Evolutionary conservation across 2,113 vertebrate genomes (phyloP), one percentile per base, ranked within the genome.

Genomic region (Phainopepla nitens): DNA sequence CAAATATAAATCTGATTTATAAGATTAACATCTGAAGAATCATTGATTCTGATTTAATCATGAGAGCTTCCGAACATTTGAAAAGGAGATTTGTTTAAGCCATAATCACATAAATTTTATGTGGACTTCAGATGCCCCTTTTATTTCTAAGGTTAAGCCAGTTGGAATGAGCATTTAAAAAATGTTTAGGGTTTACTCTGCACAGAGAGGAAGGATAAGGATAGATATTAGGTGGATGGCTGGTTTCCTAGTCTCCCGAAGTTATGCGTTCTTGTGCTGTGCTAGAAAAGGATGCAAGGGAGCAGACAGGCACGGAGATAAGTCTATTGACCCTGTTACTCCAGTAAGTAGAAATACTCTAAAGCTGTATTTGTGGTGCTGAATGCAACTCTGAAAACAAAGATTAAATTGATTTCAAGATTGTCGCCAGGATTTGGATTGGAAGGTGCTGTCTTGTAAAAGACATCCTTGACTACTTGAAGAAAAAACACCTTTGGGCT

Each of bases 241-340:
- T 79, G 23, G 4, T n/a, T n/a, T n/a, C n/a, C n/a, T n/a, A n/a
- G n/a, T n/a, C n/a, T n/a, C n/a, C n/a, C n/a, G n/a, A n/a, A n/a
- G n/a, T n/a, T n/a, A n/a, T n/a, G n/a, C n/a, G n/a, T 45, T 11
- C 15, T 66, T 57, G 13, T 35, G 10, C 33, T 66, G 9, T 51
- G 4, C 9, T 64, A 35, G 9, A 29, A 54, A 16, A 42, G 13
- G 10, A 21, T 39, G 21, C 25, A 66, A 70, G 21, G 13, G 54
- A 75, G 21, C 9, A 71, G 23, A 28, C 8, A 71, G 20, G 15
- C n/a, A 29, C 2, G 42, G 13, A 10, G 15, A 33, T 24, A 79
- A 60, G 1, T 9, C 31, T 65, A 5, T 44, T 53, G 24, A 28
- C 15, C 24, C 28, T 42, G 1, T 35, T 75, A 33, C 0, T 0